A percentile compares a stretch with the other conserved stretches of the same genome.
Evolutionary conservation across 2,888 invertebrate genomes (phyloP).

Genomic region (Fragum sueziense): DNA sequence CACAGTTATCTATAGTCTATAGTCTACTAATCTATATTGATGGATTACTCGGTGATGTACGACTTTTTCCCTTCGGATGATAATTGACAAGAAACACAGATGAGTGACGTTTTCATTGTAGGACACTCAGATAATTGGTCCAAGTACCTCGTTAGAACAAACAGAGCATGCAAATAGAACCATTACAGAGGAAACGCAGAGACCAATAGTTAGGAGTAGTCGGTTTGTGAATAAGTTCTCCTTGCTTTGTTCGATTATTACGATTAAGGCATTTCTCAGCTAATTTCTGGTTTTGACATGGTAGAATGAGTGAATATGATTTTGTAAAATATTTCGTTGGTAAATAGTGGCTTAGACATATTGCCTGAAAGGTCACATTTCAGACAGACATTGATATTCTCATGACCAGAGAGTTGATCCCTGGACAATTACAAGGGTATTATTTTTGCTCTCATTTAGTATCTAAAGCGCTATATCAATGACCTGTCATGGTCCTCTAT

Average conservation of each 20-base stretch:
- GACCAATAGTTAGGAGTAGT: no score
- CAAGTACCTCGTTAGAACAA: not conserved
- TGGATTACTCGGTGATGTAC: no score
- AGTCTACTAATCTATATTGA: no score
- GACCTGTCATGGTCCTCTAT: not conserved
- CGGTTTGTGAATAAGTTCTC: no score
- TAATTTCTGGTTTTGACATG: no score
- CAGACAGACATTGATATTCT: not conserved
- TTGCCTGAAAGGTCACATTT: not conserved
- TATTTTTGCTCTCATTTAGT: not conserved
- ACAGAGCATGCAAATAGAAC: conserved; percentile 3
- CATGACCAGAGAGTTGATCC: not conserved
- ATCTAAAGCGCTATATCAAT: conserved; percentile 1
- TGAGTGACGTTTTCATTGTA: conserved; percentile 9
- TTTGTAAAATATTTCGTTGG: no score
- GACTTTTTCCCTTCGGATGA: no score
- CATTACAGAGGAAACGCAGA: not conserved
- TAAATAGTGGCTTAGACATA: not conserved
- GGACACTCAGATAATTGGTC: not conserved
- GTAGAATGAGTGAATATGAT: no score
- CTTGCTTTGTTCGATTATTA: no score
- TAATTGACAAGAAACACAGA: conserved; percentile 2
- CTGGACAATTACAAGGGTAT: not conserved
- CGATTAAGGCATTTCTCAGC: no score
- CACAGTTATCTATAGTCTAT: no score